Evolutionary conservation across 1,140 invertebrate genomes (phyloP), one percentile per base, ranked within the genome.

Genomic region (Linepithema humile): DNA sequence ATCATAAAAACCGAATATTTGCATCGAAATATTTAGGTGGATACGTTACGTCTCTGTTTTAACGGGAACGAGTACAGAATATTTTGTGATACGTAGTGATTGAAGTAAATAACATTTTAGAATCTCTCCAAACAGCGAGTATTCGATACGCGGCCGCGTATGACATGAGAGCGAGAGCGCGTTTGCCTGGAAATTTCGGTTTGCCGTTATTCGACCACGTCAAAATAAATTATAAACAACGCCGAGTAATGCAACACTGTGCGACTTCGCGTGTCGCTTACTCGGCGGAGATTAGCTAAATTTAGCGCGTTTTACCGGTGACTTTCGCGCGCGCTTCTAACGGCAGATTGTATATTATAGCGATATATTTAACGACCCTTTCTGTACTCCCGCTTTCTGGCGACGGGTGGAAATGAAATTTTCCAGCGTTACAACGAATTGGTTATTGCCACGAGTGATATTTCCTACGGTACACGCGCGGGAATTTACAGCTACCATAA

Each of bases 391-490:
- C 35, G 53, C 84, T 83, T 73, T 74, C 78, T 72, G 48, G 57
- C 78, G 69, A 85, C 69, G 78, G 78, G 84, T 85, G 78, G 60
- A 85, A 85, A 85, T 85, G 80, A 85, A 85, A 85, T 83, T 85
- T 83, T 83, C 57, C 84, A 83, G 43, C 80, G 80, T 74, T 83
- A 85, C 78, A 83, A 57, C 78, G 78, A 85, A 85, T 85, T 84
- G 73, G 38, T 53, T 70, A 65, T 64, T 72, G 65, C 62, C 45
- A 84, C 17, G 32, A 74, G 78, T 26, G 45, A 83, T 75, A 70
- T 77, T 73, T 84, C n/a, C 55, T 69, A 43, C 35, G 38, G 38
- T 73, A 43, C 40, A 50, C 50, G 59, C 74, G 23, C 45, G 65
- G 50, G 17, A 84, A 84, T 85, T 73, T 85, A 72, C 48, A 65